Evolutionary conservation across 2,113 vertebrate genomes (phyloP).

Genomic region (Egretta garzetta): DNA sequence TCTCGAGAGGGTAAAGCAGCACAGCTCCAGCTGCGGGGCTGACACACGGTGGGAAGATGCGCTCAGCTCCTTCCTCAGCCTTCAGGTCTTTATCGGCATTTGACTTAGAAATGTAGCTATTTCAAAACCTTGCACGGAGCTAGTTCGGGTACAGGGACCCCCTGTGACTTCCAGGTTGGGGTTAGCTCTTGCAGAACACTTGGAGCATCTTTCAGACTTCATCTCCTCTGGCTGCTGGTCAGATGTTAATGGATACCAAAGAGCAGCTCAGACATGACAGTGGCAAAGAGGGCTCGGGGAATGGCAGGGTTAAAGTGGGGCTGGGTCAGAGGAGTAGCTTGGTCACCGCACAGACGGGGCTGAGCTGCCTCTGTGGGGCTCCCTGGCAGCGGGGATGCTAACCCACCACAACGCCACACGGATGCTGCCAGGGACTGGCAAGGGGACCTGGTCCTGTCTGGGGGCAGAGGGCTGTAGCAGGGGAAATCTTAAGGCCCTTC

Average conservation of each 20-base stretch:
- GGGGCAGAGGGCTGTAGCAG: not conserved
- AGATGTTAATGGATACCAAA: not conserved
- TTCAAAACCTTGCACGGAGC: not conserved
- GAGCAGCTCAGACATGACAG: not conserved
- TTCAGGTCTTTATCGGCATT: not conserved
- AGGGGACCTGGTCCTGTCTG: not conserved
- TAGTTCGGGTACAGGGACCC: not conserved
- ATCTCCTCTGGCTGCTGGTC: not conserved
- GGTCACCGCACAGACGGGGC: not conserved
- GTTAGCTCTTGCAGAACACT: not conserved
- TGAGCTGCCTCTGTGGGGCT: not conserved
- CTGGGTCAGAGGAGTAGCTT: not conserved
- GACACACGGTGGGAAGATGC: rapidly evolving
- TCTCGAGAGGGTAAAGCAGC: not conserved
- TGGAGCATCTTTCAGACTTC: not conserved
- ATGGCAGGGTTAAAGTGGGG: not conserved
- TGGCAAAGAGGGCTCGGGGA: not conserved
- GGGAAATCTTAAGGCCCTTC: not conserved
- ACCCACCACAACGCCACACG: not conserved
- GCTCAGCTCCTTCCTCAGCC: not conserved
- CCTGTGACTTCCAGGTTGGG: not conserved
- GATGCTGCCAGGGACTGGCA: not conserved
- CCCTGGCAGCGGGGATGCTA: not conserved
- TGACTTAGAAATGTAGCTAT: not conserved
- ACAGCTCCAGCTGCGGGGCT: not conserved